Base-by-base conservation (phyloP, 2,888 invertebrate genomes). In the Blastobasis adustella region DNA sequence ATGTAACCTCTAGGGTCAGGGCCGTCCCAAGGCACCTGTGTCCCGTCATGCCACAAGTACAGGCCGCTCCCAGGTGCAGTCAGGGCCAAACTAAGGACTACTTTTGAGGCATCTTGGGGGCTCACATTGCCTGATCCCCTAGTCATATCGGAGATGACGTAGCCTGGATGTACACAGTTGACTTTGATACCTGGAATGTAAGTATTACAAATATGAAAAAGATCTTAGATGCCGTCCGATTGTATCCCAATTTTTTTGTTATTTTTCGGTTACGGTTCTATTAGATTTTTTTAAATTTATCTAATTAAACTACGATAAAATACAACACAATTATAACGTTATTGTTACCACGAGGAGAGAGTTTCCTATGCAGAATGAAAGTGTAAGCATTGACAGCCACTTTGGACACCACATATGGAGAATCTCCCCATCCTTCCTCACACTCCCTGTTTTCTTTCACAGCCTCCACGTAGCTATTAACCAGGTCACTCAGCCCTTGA, bases 331-430 rank as follows among this genome's bases (percentile, higher is more conserved):
- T 23, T 23, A 23, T 23, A 23, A 1, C 1, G 23, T 23, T 23
- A 23, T 23, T 23, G 23, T 23, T 70, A 84, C 87, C 82, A 76
- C 61, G 72, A 4, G 61, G 50, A 2, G 58, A 46, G 37, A 86
- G 62, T 63, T 64, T 74, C 46, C 89, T 79, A 61, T 94, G 92
- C 58, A 95, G 91, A 58, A 94, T 85, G 57, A 91, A 84, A 0
- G 93, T 91, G 55, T 95, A 84, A 0, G 94, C 93, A 55, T 91
- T 92, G 0, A 95, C 90, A 1, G 91, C 94, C 6, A 95, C 92
- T 84, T 96, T 96, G 0, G 94, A 94, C 1, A 92, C 90, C 0
- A 89, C 89, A 63, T 95, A 96, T 0, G 93, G 87, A 1, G 91
- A 91, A 43, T 83, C 81, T 0, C 92, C 89, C 92, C 93, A 94